Evolutionary conservation across 2,888 invertebrate genomes (phyloP), one percentile per base, ranked within the genome.

Genomic region (Chalcis sispes): DNA sequence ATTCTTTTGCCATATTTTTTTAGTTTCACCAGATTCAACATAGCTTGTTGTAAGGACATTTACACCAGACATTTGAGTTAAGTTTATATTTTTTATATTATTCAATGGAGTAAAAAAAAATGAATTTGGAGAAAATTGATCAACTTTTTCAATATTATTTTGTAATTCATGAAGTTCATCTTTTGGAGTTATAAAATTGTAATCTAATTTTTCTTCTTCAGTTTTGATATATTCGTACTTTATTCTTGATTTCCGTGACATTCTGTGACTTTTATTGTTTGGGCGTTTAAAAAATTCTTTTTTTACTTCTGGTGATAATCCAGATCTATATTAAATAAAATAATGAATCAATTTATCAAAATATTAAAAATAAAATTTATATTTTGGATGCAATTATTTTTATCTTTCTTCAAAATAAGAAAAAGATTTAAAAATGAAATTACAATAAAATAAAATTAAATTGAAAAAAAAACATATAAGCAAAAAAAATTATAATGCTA

Each of bases 261-360:
- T 58, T 10, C 23, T 73, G 15, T n/a, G 27, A 10, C 10, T 1
- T 18, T 54, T 32, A 7, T 18, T 13, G 2, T 13, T 48, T 27
- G n/a, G 32, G 18, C 8, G 20, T 20, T 64, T 76, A 15, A 4
- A 32, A 50, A 72, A 64, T 20, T 77, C 69, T 46, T 50, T 69
- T n/a, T 72, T 77, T 40, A 77, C 36, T 42, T 72, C 1, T 42
- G 59, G 59, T 13, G 54, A 23, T 5, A 77, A 10, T 48, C 77
- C 72, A 23, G 7, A 52, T 29, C 72, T 64, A 61, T 70, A n/a
- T 18, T 23, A 67, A 29, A 29, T 27, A 75, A 50, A 29, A 13
- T 27, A 54, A n/a, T n/a, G n/a, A n/a, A n/a, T n/a, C n/a, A n/a
- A n/a, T n/a, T n/a, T n/a, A n/a, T n/a, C n/a, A n/a, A n/a, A n/a